phyloP scores from a whole-genome alignment of 2,797 vertebrate genomes.

The Zenarchopterus dispar region DNA sequence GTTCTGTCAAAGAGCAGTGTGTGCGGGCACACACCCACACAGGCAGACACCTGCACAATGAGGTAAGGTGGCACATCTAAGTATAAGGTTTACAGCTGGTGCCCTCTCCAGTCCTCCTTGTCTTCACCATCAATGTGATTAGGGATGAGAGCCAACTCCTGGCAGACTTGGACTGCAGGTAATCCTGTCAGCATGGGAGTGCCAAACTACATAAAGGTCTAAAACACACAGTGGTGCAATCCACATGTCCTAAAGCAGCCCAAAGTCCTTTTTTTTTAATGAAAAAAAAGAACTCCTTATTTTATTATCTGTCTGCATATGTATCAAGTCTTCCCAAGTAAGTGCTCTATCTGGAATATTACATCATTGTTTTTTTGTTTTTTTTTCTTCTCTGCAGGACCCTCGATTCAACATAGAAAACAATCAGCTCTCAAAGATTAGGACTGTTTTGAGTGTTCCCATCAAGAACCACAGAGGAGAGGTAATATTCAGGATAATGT shows the following conservation, averaged over 20 bases:
- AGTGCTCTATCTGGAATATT: neutral
- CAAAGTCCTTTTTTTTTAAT: too few relatives aligned
- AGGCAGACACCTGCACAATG: constrained; percentile 16
- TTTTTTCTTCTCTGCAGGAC: constrained; percentile 31
- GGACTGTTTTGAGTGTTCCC: constrained; percentile 59
- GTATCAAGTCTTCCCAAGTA: neutral
- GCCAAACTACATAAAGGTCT: constrained; percentile 4
- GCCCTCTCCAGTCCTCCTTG: neutral
- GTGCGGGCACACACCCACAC: constrained; percentile 4
- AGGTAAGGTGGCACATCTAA: constrained; percentile 5
- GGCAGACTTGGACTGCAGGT: constrained; percentile 15
- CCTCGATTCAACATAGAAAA: constrained; percentile 38
- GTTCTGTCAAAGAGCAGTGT: neutral
- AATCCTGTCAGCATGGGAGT: constrained; percentile 22
- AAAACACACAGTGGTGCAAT: neutral
- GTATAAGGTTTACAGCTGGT: constrained; percentile 28
- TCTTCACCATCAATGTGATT: constrained; percentile 27
- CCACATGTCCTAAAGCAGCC: neutral
- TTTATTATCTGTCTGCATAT: too few relatives aligned
- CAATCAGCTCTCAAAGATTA: constrained; percentile 39
- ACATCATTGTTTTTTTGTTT: neutral
- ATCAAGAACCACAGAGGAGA: constrained; percentile 87
- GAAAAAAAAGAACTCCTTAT: too few relatives aligned
- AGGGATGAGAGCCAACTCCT: constrained; percentile 30
- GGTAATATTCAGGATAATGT: constrained; percentile 69